Conservation (phyloP, 1,140 invertebrate species). For the Tetramorium alpestre region DNA sequence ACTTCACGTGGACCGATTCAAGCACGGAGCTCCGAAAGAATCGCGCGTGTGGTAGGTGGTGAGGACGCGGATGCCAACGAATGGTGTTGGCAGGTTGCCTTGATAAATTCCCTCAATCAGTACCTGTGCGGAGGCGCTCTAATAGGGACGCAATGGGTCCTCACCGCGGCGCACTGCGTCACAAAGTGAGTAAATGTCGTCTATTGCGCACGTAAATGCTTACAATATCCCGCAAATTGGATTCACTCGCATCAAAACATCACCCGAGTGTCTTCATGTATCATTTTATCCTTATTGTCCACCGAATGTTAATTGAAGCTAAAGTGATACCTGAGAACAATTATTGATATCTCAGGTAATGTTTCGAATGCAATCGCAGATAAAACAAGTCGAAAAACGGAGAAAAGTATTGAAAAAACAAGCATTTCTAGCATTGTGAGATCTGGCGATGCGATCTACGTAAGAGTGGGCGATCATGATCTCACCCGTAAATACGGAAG, state of each 20-base stretch:
- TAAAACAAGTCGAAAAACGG: neutral
- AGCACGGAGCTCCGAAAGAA: slow-evolving; percentile 84
- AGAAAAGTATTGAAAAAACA: neutral
- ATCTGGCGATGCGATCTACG: slow-evolving; percentile 95
- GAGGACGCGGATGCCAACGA: slow-evolving; percentile 95
- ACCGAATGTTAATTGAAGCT: no score
- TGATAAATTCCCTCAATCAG: slow-evolving; percentile 97
- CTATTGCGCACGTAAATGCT: no score
- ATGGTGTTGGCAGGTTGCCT: slow-evolving; percentile 98
- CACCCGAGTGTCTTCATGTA: no score
- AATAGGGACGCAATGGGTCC: slow-evolving; percentile 97
- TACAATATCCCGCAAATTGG: no score
- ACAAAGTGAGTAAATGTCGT: slow-evolving; percentile 91
- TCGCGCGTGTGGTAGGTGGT: slow-evolving; percentile 94
- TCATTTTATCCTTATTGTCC: no score
- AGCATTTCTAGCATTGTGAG: slow-evolving; percentile 91
- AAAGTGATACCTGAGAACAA: no score
- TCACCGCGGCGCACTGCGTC: slow-evolving; percentile 98
- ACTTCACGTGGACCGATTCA: slow-evolving; percentile 85
- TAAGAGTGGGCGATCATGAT: slow-evolving; percentile 97
- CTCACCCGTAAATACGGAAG: slow-evolving; percentile 94
- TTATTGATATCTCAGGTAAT: no score
- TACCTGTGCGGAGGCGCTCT: slow-evolving; percentile 98
- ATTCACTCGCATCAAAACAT: no score
- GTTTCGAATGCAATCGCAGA: no score